These are phyloP conservation scores for Punctoribates punctum DNA, from an alignment of 2,888 invertebrate genomes.

Conservation along the genomic window DNA sequence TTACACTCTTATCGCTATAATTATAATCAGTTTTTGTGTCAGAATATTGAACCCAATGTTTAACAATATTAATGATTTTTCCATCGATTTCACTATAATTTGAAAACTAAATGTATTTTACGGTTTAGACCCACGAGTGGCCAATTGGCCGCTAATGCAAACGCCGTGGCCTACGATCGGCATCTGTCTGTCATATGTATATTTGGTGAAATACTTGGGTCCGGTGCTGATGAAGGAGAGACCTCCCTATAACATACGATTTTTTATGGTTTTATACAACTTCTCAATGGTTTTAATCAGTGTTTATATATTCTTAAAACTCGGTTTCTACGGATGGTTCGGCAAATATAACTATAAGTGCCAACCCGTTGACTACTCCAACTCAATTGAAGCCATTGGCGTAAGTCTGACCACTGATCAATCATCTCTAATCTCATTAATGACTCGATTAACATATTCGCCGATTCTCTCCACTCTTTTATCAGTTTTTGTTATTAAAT, in stretches of 20 bases:
- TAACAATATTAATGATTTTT: no score
- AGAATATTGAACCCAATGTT: no score
- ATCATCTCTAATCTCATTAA: neutral
- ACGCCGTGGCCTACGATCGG: constrained; percentile 48
- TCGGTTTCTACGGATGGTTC: constrained; percentile 67
- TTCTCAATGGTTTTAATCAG: constrained; percentile 76
- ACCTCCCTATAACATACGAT: constrained; percentile 77
- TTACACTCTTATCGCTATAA: no score
- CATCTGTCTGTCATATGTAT: constrained; percentile 48
- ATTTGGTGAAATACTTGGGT: constrained; percentile 60
- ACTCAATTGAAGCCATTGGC: constrained; percentile 59
- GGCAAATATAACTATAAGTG: constrained; percentile 84
- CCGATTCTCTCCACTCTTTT: neutral
- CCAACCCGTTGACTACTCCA: constrained; percentile 69
- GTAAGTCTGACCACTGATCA: neutral
- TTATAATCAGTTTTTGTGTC: no score
- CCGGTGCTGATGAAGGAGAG: constrained; percentile 84
- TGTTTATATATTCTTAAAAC: constrained; percentile 47
- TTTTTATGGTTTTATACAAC: constrained; percentile 78
- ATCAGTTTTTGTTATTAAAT: no score
- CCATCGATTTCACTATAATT: no score
- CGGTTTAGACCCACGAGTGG: constrained; percentile 47
- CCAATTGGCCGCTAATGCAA: constrained; percentile 49
- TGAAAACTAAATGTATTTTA: no score
- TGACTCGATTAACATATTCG: neutral